Conservation (phyloP, 2,113 vertebrate genomes). For the Vanacampus margaritifer region DNA sequence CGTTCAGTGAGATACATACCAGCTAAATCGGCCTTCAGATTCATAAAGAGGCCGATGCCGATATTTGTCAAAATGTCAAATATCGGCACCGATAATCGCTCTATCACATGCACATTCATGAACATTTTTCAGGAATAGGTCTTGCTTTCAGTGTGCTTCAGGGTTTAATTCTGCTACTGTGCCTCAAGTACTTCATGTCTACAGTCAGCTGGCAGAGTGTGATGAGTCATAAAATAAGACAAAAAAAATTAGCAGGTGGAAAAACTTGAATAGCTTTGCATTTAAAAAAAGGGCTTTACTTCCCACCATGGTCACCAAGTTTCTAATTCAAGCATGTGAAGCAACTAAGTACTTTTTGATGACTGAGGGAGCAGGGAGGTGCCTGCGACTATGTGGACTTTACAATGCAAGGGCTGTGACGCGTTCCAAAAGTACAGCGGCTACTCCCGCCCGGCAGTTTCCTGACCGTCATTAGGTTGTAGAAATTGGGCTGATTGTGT, state of each 20-base stretch:
- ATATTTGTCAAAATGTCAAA: too few relatives aligned
- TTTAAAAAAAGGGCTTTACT: background rate
- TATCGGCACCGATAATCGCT: too few relatives aligned
- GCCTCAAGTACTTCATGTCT: too few relatives aligned
- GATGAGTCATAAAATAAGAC: background rate
- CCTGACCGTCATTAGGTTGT: background rate
- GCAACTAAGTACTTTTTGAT: constrained; percentile 19
- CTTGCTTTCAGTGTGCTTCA: too few relatives aligned
- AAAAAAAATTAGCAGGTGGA: background rate
- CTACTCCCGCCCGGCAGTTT: background rate
- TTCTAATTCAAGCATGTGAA: constrained; percentile 19
- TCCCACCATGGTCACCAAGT: constrained; percentile 11
- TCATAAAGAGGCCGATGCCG: too few relatives aligned
- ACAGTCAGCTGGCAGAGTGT: background rate
- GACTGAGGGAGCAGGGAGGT: constrained; percentile 18
- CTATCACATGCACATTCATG: too few relatives aligned
- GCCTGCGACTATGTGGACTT: constrained; percentile 2
- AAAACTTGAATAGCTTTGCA: background rate
- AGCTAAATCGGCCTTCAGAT: too few relatives aligned
- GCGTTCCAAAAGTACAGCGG: background rate
- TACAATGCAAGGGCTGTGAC: constrained; percentile 7
- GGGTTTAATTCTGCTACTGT: too few relatives aligned
- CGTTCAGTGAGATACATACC: too few relatives aligned
- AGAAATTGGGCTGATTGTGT: background rate
- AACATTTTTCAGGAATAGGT: too few relatives aligned